Evolutionary conservation across 2,888 invertebrate species (phyloP).

Genomic region (Xestia rhomboidea): DNA sequence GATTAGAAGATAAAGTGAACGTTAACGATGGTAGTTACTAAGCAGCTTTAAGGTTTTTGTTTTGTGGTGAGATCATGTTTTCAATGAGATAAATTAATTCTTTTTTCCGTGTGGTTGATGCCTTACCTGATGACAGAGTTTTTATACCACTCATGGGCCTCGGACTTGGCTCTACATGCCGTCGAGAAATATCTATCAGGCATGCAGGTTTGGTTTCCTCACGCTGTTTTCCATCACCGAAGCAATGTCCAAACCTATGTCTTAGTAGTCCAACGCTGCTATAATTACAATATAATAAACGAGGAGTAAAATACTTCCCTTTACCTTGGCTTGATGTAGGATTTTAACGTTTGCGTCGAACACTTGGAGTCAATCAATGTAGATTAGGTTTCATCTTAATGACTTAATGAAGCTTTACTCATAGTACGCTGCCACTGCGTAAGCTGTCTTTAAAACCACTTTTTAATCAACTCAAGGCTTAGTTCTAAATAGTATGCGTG

Average conservation of each 20-base stretch:
- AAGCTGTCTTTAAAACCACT: background rate
- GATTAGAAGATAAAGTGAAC: background rate
- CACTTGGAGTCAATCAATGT: background rate
- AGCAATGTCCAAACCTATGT: no score
- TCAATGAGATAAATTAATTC: background rate
- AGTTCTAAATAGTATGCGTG: background rate
- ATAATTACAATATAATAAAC: background rate
- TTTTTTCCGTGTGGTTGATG: no score
- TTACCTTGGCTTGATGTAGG: background rate
- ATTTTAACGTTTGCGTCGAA: background rate
- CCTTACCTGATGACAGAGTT: no score
- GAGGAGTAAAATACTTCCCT: background rate
- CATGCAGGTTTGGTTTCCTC: no score
- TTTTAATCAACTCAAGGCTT: background rate
- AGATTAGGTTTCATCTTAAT: background rate
- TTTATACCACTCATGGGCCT: no score
- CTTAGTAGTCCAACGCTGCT: no score
- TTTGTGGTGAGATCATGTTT: background rate
- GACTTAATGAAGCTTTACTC: background rate
- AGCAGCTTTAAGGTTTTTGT: slow-evolving; percentile 1
- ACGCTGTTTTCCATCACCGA: no score
- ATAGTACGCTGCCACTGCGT: background rate
- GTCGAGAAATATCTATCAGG: no score
- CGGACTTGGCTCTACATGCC: no score
- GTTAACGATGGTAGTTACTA: background rate